Evolutionary conservation across 2,797 vertebrate genomes (phyloP), one percentile per base, ranked within the genome.

Genomic region (Gymnoscopelus braueri): DNA sequence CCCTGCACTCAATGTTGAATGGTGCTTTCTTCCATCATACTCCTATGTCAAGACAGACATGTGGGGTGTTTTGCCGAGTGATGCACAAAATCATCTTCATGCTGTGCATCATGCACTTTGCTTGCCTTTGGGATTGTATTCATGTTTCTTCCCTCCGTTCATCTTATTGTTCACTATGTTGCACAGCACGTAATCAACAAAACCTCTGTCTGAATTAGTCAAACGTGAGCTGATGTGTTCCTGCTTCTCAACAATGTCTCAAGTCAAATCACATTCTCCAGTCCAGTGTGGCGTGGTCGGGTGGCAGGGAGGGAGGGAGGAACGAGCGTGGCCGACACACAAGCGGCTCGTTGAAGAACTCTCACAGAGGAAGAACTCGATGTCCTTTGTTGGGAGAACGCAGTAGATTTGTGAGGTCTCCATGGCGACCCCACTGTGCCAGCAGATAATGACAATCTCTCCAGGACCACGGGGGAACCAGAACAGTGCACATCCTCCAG

Each of bases 381-480:
- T 73, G 75, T 88, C 77, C 79, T 88, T 78, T 84, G 67, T 62
- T 15, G 39, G 19, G 24, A 12, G 55, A 26, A 26, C 19, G 23
- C 11, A 24, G 61, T 77, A 85, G 78, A 83, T 83, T 88, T 79
- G 80, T 76, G 59, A 67, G 52, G 88, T 93, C 90, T 85, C 90
- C 87, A 91, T 92, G 88, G 88, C 80, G 86, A 92, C 83, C 84
- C 80, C 10, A 6, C 60, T 1, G 54, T 78, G 67, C 19, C 78
- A 57, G 81, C 78, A 71, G 78, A 87, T 86, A 87, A 90, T 86
- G 82, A 87, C 51, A 88, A 87, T 79, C 88, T 82, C 86, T 88
- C 74, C 73, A 75, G 85, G 86, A 84, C 88, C 88, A 69, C 80
- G 60, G 83, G 86, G 84, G 75, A 77, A 78, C 73, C 74, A 77